These are phyloP conservation scores for Rhagoletis pomonella DNA, from an alignment of 1,140 invertebrate species.

Conservation along the genomic window DNA sequence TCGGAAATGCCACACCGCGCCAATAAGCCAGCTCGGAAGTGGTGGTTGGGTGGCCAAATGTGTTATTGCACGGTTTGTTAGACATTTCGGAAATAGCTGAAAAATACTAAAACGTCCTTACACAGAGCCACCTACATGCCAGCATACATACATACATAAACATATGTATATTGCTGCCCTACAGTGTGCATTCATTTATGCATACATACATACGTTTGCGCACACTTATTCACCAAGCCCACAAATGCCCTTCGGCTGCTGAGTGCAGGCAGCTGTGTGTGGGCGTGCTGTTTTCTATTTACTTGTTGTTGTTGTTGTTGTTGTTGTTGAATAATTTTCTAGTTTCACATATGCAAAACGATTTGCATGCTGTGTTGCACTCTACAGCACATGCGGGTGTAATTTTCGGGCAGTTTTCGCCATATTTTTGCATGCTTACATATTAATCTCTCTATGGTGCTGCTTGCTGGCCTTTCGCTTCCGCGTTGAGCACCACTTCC, in stretches of 20 bases:
- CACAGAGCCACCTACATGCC: too few species aligned
- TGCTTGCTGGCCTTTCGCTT: not conserved
- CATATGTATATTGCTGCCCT: not conserved
- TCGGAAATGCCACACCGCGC: conserved; percentile 3
- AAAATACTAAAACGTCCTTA: not conserved
- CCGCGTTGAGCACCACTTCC: not conserved
- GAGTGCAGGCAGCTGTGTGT: not conserved
- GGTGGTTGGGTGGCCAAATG: conserved; percentile 12
- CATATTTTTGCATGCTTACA: not conserved
- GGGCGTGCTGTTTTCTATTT: not conserved
- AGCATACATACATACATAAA: not conserved
- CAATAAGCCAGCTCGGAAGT: conserved; percentile 24
- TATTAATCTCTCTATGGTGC: not conserved
- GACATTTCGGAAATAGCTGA: conserved; percentile 18
- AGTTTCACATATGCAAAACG: not conserved
- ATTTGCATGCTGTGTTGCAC: not conserved
- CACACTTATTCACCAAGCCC: not conserved
- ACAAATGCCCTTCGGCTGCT: not conserved
- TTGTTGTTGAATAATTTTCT: not conserved
- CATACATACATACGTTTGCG: not conserved
- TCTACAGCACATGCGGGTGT: not conserved
- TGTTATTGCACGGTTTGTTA: conserved; percentile 27
- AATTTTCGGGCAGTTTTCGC: conserved; percentile 40
- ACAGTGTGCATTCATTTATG: too few species aligned
- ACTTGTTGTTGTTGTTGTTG: not conserved